Base-by-base conservation (phyloP, 2,113 vertebrate species). In the Pituophis catenifer region DNA sequence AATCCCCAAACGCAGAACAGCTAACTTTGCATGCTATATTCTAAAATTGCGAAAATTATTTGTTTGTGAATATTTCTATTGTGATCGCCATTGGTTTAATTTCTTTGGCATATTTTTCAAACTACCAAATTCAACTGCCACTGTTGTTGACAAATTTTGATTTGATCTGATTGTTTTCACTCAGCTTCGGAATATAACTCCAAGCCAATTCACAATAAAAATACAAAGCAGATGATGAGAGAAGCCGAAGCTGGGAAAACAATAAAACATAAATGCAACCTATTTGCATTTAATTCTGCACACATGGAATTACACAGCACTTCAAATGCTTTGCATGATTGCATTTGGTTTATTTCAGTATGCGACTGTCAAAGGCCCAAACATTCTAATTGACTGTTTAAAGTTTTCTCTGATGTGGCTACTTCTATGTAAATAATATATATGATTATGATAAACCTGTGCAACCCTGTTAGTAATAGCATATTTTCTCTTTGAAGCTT, bases 101-200 rank as follows among this genome's bases (percentile, higher is more conserved):
- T 94, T 90, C 57, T 75, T 58, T 4, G 8, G 89, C 50, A 65
- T 87, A 24, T 38, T 65, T 44, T 65, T 93, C 57, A 81, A 38
- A n/a, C 48, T 90, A 38, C 50, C 81, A 90, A 90, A 93, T 90
- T 87, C 57, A 90, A 90, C 81, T 90, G 81, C 81, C 44, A 81
- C 52, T 86, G 81, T 57, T 93, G 89, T 93, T 90, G 89, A 93
- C 89, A 93, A 93, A 89, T 87, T 93, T 87, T 93, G 92, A 93
- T 93, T 93, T 93, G 92, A 93, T 87, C 62, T 93, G 57, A 90
- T 93, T 93, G 92, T 90, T 87, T 93, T 90, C 88, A 89, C 38
- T 88, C 26, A 33, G 54, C 10, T 94, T 95, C 48, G 91, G 15
- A 93, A 94, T 94, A 95, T 0, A 0, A 12, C 3, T 94, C 33